Base-by-base conservation (phyloP, 2,797 vertebrate genomes). In the Pangasius larnaudii region DNA sequence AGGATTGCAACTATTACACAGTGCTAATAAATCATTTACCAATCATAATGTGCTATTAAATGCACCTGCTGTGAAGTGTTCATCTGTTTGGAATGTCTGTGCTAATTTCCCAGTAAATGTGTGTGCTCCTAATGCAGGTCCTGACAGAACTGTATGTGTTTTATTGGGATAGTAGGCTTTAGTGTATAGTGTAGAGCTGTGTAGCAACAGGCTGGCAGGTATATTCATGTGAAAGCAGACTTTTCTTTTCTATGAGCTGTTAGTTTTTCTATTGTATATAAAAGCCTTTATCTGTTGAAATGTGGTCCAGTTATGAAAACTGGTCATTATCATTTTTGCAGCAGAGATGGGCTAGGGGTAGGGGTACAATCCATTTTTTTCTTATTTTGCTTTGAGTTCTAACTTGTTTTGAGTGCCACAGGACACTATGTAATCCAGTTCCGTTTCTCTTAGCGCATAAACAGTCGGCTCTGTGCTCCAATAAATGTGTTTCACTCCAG, bases 81-180 rank as follows among this genome's bases (percentile, higher is more conserved):
- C 39, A 58, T 19, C 19, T 71, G 58, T 78, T 30, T 51, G 82
- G n/a, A 58, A 82, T 89, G 89, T 51, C 0, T 77, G 18, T 63
- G 24, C 58, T 53, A 30, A 27, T 95, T 88, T 94, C 98, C 88
- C 94, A 98, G 88, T 92, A 96, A 58, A 95, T 97, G 78, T 97
- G 97, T 95, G 97, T 98, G 88, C 91, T 97, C 89, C 97, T 97
- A 14, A 74, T 74, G 46, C 71, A 80, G 30, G 75, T 82, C 67
- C 39, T 36, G 49, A n/a, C 67, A 80, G 42, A 86, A 51, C 58
- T 72, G 51, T 11, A 5, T 56, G 14, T 3, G 30, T 61, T 89
- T n/a, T 36, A 59, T 71, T 88, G 63, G 3, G 49, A 30, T 24
- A 46, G 58, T 46, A 80, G n/a, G 58, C 22, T 85, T 89, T 84